Evolutionary conservation across 2,113 vertebrate species (phyloP).

Genomic region (cattle (Bos taurus)): ARS-UCD2.0 NC_037329.1:60682001-60682500

Average conservation of each 20-base stretch:
- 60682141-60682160: not conserved
- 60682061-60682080: not conserved
- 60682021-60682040: not conserved
- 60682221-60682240: not conserved
- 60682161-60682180: not conserved
- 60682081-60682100: not conserved
- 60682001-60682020: not conserved
- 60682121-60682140: not conserved
- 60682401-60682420: not conserved
- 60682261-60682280: not conserved
- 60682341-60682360: not conserved
- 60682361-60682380: not conserved
- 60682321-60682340: not conserved
- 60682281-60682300: not conserved
- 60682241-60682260: not conserved
- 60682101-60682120: not conserved
- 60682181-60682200: not conserved
- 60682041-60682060: not conserved
- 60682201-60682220: not conserved
- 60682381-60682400: not conserved
- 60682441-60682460: not conserved
- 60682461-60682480: not conserved
- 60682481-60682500: not conserved
- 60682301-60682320: not conserved
- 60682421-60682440: not conserved